Base-by-base conservation (phyloP, 2,113 vertebrate genomes). In the Bufo gargarizans region DNA sequence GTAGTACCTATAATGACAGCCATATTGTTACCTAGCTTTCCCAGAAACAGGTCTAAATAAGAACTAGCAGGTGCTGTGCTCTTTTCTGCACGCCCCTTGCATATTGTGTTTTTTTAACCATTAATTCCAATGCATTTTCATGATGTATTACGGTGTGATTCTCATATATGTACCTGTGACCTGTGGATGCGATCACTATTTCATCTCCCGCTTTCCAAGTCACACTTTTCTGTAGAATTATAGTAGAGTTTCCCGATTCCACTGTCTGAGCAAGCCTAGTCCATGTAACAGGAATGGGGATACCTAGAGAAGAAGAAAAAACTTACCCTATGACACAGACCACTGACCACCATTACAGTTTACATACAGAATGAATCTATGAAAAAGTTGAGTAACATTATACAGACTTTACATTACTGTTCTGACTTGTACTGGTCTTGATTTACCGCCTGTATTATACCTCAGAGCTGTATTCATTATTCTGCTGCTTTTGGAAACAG, bases 161-260 rank as follows among this genome's bases (percentile, higher is more conserved):
- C 8, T 12, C 33, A 33, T 7, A 49, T 14, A 59, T 77, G 59
- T 94, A 97, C 97, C 96, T 96, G 94, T 94, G 61, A 45, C 97
- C 96, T 4, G 97, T 97, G 84, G 96, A 95, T 22, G 96, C 96
- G 19, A 97, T 94, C 86, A 96, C 93, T 2, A 97, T 94, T 89
- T 94, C 87, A 47, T 96, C 96, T 78, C 96, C 96, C 1, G 84
- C 82, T 83, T 93, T 95, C 97, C 97, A 97, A 0, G 95, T 96
- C 74, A 97, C 96, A 0, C 90, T 86, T 84, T 96, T 90, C 90
- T 93, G 94, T 84, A 97, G 91, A 72, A 89, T 91, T 86, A 97
- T 84, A 0, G 86, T 94, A 53, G 0, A 8, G 13, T 95, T 93
- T 71, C 95, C 95, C 0, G 6, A 91, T 16, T 89, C 43, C 4